Evolutionary conservation across 92 coral and sea anemone species (phyloP), one percentile per base, ranked within the genome.

Genomic region (Siderastrea siderea): DNA sequence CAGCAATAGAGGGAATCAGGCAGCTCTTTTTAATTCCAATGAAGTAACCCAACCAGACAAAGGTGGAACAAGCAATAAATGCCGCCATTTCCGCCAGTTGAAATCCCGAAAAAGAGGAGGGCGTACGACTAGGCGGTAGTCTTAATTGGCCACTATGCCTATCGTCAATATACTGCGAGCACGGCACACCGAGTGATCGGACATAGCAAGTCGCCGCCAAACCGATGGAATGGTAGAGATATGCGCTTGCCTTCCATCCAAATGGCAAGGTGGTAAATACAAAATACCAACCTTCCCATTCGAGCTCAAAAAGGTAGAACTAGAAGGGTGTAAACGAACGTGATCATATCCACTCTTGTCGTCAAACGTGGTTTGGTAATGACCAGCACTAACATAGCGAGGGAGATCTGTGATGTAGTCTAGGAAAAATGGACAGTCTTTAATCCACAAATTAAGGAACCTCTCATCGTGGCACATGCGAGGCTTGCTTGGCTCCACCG

Each of bases 201-300:
- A 75, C 62, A 53, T 68, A 85, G 43, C 79, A 75, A 67, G 86
- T 84, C 1, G 90, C 90, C 17, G 86, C 86, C 55, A 90, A 7
- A 19, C 93, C 90, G 70, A 85, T 85, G 44, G 50, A 57, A 51
- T 90, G 93, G 67, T 90, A 90, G 50, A 90, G 2, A 72, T 45
- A 90, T 6, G 86, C 90, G 76, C 93, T 85, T 12, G 93, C 90
- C 52, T 90, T 90, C 93, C 93, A 90, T 7, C 93, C 93, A 85
- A 90, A 90, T 26, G 90, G 90, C 58, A 90, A 65, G 2, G 90
- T 85, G 47, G 81, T 44, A 54, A 52, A 90, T 17, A 79, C 64
- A 70, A 89, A 89, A 43, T 90, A 79, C 93, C 93, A 90, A 14
- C 86, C 90, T 19, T 71, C 51, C 93, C 90, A 90, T 51, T 90